These are phyloP conservation scores for Philaethria dido DNA, from an alignment of 2,888 invertebrate species.

Conservation along the genomic window DNA sequence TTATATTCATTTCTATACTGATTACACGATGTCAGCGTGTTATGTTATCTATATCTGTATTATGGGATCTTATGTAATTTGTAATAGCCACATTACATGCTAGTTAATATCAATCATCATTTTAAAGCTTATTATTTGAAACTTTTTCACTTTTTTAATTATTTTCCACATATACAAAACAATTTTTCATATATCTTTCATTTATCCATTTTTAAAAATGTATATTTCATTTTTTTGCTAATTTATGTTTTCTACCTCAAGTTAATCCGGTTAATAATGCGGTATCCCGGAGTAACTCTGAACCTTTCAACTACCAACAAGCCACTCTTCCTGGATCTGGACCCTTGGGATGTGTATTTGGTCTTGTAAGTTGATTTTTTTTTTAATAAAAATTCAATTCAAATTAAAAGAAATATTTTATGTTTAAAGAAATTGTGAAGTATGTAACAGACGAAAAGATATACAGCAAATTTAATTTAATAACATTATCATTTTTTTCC, in stretches of 20 bases:
- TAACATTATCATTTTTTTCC: not conserved
- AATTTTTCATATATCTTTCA: no score
- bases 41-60: no score
- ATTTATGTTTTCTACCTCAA: not conserved
- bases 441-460: no score
- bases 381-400: not conserved
- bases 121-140: no score
- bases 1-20: not conserved
- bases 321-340: not conserved
- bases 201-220: not conserved
- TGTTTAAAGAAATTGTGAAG: no score
- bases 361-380: not conserved
- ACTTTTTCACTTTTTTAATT: no score
- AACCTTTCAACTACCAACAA: not conserved
- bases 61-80: no score
- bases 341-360: not conserved
- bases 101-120: no score
- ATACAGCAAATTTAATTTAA: no score
- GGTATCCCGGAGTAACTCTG: not conserved
- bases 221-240: not conserved
- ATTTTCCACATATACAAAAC: no score
- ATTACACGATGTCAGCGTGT: no score
- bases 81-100: no score
- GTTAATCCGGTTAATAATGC: conserved; percentile 3
- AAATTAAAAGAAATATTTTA: not conserved